Conservation (phyloP, 2,113 vertebrate species). For the Carollia perspicillata region DNA sequence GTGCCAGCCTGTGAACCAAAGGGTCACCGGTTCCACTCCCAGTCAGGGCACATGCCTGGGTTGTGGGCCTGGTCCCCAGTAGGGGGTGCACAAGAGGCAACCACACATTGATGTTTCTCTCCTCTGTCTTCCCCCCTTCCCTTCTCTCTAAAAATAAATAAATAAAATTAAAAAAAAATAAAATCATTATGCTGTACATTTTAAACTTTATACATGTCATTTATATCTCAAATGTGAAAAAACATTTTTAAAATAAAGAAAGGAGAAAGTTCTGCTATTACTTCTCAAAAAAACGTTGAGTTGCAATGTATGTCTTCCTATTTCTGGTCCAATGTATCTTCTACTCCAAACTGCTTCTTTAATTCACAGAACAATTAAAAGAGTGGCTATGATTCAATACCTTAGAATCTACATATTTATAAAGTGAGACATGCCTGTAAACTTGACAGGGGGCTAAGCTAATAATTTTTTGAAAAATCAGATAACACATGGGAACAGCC, state of each 20-base stretch:
- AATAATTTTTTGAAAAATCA: background rate
- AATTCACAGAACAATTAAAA: conserved; percentile 15
- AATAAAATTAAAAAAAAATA: too few relatives aligned
- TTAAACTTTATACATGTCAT: background rate
- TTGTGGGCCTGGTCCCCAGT: too few relatives aligned
- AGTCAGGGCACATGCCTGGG: too few relatives aligned
- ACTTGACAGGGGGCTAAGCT: background rate
- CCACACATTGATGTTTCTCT: too few relatives aligned
- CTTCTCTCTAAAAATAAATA: too few relatives aligned
- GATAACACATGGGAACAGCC: background rate
- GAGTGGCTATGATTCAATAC: background rate
- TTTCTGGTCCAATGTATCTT: background rate
- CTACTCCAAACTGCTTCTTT: background rate
- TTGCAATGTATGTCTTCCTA: background rate
- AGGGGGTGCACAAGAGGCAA: too few relatives aligned
- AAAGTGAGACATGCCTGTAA: background rate
- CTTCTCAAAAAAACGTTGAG: background rate
- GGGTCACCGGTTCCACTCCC: too few relatives aligned
- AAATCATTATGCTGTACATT: background rate
- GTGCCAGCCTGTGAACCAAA: too few relatives aligned
- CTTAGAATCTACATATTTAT: conserved; percentile 13
- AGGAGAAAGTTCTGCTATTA: background rate
- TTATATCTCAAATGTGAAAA: background rate
- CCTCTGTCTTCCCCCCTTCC: too few relatives aligned
- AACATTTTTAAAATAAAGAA: background rate